Evolutionary conservation across 2,888 invertebrate genomes (phyloP), one percentile per base, ranked within the genome.

Genomic region (Lymantria monacha): DNA sequence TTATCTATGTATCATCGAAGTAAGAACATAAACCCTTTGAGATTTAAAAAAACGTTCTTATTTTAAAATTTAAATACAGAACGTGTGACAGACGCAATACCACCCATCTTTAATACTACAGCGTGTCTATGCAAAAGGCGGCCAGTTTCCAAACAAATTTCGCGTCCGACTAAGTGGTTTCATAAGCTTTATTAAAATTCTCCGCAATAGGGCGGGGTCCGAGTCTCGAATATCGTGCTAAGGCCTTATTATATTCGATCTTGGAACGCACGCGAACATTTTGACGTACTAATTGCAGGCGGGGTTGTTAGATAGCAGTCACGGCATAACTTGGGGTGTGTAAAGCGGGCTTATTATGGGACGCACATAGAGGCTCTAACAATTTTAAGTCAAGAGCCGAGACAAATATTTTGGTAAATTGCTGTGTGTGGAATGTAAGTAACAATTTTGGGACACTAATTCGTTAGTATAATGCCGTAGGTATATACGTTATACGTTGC

Each of bases 251-350:
- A 87, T 80, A 81, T 76, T 71, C 71, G 74, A 72, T 74, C 76
- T 76, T 65, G 79, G 70, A 71, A 75, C 77, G 77, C 85, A 87
- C 88, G 85, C 87, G 76, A 85, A 63, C 72, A 50, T 72, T 74
- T 71, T 79, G 81, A 79, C 82, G 75, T 66, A 66, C 74, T 85
- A 84, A 83, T 84, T 83, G 79, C 75, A 70, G 71, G 66, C 67
- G 67, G 65, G 69, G 72, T 61, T 65, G 68, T 67, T 66, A 70
- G 73, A 75, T 72, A 76, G 59, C 59, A 69, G 69, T 67, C 77
- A 76, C 76, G 79, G 65, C 72, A 76, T 74, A 63, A 59, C 59
- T 51, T 48, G 47, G 54, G 59, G 57, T 54, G 33, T 41, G 58
- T 55, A 69, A 63, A 69, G 40, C 45, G 55, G 62, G 57, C 72